Evolutionary conservation across 2,797 vertebrate species (phyloP), one percentile per base, ranked within the genome.

Genomic region (Melanotaenia boesemani): DNA sequence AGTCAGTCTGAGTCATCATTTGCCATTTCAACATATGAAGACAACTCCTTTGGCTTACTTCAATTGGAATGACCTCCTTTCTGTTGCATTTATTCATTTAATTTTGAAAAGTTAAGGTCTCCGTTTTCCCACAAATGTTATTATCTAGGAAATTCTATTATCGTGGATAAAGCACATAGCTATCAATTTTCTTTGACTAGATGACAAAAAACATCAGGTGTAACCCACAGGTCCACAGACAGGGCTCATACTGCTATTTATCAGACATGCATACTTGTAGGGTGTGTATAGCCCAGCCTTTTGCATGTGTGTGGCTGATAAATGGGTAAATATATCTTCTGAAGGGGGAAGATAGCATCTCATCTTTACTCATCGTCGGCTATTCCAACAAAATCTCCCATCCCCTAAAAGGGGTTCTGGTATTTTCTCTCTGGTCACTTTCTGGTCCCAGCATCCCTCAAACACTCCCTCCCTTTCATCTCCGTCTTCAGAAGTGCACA

Each of bases 101-200:
- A 71, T 79, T 86, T 76, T 55, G 65, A n/a, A 76, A 87, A 70
- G 75, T 78, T 83, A 74, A 39, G 41, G 73, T 77, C 76, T 74
- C 39, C 8, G 46, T 83, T 91, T 83, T 64, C 41, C 71, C 61
- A 78, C 73, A 87, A 89, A 90, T 87, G 41, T n/a, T 63, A 75
- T 90, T 82, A 84, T 67, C 62, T 81, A 66, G 12, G 30, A 80
- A 86, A 87, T 88, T 55, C 12, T 78, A 79, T 90, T 84, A 91
- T 22, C 48, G 62, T 36, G 60, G 64, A 10, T 82, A 75, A 85
- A 86, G 72, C 72, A 59, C 58, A 77, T 54, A 66, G 64, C 32
- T 61, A 56, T 85, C 86, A 62, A 83, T 83, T 82, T 67, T 79
- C 78, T 86, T 85, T 78, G 67, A 68, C 60, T 61, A 28, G 18